A percentile compares a stretch with the other conserved stretches of the same genome.
Evolutionary conservation across 2,113 vertebrate species (phyloP).

Genomic region (Osmerus mordax): DNA sequence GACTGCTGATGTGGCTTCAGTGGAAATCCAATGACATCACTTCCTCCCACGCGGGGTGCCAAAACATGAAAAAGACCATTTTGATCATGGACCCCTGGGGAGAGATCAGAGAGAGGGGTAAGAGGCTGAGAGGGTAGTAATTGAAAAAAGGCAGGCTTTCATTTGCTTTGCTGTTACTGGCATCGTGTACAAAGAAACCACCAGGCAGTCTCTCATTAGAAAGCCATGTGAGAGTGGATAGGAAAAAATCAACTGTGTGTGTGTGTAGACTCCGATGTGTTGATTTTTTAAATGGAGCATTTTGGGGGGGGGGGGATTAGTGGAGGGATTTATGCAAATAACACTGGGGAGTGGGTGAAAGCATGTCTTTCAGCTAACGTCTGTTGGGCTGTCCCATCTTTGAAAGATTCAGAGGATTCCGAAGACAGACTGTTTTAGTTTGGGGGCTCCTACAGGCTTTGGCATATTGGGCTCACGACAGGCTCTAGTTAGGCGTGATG

Average conservation of each 20-base stretch:
- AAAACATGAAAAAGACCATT: not conserved
- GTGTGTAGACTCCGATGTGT: not conserved
- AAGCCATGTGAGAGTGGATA: conserved; percentile 1
- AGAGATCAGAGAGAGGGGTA: not conserved
- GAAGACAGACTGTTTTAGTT: too few relatives aligned
- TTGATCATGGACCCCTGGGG: not conserved
- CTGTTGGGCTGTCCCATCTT: too few relatives aligned
- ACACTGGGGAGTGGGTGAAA: not conserved
- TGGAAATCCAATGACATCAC: conserved; percentile 11
- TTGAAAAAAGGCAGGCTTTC: not conserved
- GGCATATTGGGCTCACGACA: too few relatives aligned
- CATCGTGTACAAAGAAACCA: not conserved
- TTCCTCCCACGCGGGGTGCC: conserved; percentile 12
- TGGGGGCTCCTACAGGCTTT: too few relatives aligned
- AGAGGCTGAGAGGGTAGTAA: not conserved
- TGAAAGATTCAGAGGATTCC: too few relatives aligned
- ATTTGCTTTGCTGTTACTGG: conserved; percentile 26
- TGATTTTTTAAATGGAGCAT: conserved; percentile 12
- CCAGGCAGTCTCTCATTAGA: conserved; percentile 4
- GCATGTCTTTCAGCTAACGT: too few relatives aligned
- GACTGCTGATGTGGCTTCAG: conserved; percentile 19
- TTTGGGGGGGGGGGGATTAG: conserved; percentile 31
- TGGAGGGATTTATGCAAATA: conserved; percentile 31
- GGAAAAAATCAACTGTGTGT: not conserved
- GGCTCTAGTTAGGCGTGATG: too few relatives aligned